phyloP scores from a whole-genome alignment of 2,797 vertebrate genomes.

The Mormyrus proboscirostris region DNA sequence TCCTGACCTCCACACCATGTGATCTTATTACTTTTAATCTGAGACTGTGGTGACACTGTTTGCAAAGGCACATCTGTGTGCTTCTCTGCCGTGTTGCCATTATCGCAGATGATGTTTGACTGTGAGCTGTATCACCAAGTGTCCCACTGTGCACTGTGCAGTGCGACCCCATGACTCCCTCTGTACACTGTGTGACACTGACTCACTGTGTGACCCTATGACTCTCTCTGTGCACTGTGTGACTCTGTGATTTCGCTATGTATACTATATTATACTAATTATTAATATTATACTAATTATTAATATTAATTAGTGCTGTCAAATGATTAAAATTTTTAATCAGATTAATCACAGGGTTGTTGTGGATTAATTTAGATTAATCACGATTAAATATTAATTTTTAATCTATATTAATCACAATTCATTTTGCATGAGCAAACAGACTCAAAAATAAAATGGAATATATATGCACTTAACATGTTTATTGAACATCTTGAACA shows the following conservation, averaged over 20 bases:
- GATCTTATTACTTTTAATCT: neutral
- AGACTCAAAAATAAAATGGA: no score
- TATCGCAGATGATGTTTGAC: neutral
- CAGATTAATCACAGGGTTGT: no score
- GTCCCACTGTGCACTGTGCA: neutral
- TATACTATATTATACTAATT: no score
- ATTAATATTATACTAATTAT: no score
- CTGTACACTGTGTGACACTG: neutral
- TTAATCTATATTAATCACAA: no score
- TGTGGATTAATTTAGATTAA: no score
- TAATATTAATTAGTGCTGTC: neutral
- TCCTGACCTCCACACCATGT: neutral
- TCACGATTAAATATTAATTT: no score
- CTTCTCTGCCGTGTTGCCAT: neutral
- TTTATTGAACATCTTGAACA: no score
- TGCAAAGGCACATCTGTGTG: neutral
- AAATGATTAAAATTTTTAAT: no score
- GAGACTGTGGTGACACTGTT: neutral
- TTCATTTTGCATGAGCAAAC: no score
- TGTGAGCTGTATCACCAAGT: neutral
- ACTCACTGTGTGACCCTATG: neutral
- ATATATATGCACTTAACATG: no score
- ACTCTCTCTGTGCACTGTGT: neutral
- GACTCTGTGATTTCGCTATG: no score
- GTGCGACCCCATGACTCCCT: neutral